phyloP scores from a whole-genome alignment of 2,113 vertebrate species.

The Cyphomyrus discorhynchus region DNA sequence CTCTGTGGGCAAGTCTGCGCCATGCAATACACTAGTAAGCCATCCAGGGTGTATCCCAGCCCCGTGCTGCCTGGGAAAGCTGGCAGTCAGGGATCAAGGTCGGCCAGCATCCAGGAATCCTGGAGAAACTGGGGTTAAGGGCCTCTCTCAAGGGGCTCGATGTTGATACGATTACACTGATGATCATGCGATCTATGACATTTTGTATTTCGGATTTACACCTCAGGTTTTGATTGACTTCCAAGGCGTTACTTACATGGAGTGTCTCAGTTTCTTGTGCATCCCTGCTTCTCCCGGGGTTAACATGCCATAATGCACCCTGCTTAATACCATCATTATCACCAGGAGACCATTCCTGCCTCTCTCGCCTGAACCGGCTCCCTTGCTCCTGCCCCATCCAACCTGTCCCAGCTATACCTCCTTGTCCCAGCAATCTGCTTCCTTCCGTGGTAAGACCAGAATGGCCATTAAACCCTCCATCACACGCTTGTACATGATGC shows the following conservation, averaged over 20 bases:
- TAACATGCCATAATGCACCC: neutral
- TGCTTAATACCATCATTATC: neutral
- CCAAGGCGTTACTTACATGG: neutral
- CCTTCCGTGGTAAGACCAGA: neutral
- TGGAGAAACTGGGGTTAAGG: neutral
- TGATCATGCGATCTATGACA: neutral
- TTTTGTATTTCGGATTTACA: neutral
- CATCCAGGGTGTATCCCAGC: neutral
- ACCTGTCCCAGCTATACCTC: neutral
- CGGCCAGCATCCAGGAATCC: neutral
- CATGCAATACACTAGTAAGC: neutral
- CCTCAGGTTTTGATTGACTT: neutral
- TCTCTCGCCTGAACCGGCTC: neutral
- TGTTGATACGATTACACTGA: neutral
- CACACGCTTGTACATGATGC: constrained; percentile 76
- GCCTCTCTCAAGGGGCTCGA: neutral
- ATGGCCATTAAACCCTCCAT: constrained; percentile 59
- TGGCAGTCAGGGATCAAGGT: neutral
- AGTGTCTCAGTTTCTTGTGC: neutral
- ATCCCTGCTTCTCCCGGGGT: neutral
- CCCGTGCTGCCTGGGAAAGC: neutral
- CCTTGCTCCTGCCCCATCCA: neutral
- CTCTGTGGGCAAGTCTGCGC: neutral
- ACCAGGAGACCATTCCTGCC: neutral
- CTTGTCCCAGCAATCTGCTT: neutral